phyloP scores from a whole-genome alignment of 2,113 vertebrate genomes.

The Cheilinus undulatus region DNA sequence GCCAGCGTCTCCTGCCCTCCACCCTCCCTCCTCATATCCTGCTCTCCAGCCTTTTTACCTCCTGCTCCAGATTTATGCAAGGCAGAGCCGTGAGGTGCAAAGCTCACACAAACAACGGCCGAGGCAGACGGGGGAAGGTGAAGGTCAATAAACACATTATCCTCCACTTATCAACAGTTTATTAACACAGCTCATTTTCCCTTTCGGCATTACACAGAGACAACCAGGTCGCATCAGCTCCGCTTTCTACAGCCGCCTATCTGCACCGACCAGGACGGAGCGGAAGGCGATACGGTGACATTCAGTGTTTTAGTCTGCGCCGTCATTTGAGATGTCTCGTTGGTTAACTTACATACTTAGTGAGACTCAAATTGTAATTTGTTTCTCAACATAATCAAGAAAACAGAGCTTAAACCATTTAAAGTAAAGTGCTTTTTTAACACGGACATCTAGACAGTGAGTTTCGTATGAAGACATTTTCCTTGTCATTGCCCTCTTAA shows the following conservation, averaged over 20 bases:
- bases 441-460: no score
- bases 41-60: conserved; percentile 22
- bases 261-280: not conserved
- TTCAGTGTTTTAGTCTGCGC: no score
- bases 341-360: no score
- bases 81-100: conserved; percentile 23
- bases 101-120: conserved; percentile 38
- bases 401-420: no score
- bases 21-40: conserved; percentile 26
- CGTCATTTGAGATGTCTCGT: no score
- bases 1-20: conserved; percentile 6
- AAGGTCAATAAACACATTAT: conserved; percentile 59
- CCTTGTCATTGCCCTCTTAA: no score
- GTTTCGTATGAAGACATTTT: no score
- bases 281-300: conserved; percentile 5
- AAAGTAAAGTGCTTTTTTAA: no score
- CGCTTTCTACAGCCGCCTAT: conserved; percentile 16
- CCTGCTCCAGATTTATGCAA: conserved; percentile 36
- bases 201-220: conserved; percentile 11
- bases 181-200: conserved; percentile 15
- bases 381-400: no score
- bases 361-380: no score
- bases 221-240: conserved; percentile 3
- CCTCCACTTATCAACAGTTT: conserved; percentile 35
- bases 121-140: conserved; percentile 15